Base-by-base conservation (phyloP, 2,888 invertebrate species). In the Latrodectus hesperus region DNA sequence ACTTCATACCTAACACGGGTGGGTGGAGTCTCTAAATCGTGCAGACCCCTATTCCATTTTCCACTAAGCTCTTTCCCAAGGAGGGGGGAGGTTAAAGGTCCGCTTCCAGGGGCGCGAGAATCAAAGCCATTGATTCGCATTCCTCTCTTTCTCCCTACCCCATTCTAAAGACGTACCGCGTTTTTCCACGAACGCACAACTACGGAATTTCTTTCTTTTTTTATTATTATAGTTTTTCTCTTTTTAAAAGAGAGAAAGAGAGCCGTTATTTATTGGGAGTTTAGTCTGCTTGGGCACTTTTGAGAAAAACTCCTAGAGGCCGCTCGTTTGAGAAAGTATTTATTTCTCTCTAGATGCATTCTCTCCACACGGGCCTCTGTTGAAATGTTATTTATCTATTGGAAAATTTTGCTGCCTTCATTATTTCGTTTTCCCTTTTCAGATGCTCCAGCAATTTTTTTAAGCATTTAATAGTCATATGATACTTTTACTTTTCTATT, bases 111-210 rank as follows among this genome's bases (percentile, higher is more conserved):
- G 80, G 80, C 85, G 85, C 86, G 86, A 81, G 86, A 87, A 87
- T 87, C 81, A 87, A 87, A 87, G 81, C 80, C 86, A 81, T 81
- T 77, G 86, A 86, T 86, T 81, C 86, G 67, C 76, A 65, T 78
- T 22, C 75, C 72, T 52, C 72, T 64, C 71, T 64, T 49, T 51
- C n/a, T 64, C 71, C 52, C 55, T 49, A 49, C 64, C 55, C 26
- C 67, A 71, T 52, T 5, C 70, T 75, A 17, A 76, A 70, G 52
- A 76, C 64, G 60, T 55, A 67, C 86, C 86, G 86, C 86, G 75
- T 65, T 71, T 81, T 86, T 86, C 86, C 80, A 74, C 80, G 86
- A 86, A 86, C 80, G 80, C 80, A n/a, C n/a, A 68, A 80, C 75
- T 83, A 67, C 51, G 75, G 83, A 83, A 78, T 84, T 84, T 72